Conservation (phyloP, 2,888 invertebrate species). For the Agriopis marginaria region DNA sequence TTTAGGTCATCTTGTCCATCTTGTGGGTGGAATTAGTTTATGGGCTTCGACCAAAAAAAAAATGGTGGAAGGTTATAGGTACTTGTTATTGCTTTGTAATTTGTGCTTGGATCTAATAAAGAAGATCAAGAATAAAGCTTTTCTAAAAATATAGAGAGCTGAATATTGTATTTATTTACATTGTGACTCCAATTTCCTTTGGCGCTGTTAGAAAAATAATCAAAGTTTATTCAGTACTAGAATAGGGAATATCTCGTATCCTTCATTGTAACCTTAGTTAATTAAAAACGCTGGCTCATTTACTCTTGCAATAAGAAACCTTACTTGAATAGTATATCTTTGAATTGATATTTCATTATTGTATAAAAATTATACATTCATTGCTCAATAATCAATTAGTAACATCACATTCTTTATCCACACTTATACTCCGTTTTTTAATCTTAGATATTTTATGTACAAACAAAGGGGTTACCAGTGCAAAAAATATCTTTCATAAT, state of each 20-base stretch:
- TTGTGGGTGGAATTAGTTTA: too few species aligned
- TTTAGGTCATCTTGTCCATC: too few species aligned
- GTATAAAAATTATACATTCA: too few species aligned
- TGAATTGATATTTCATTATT: too few species aligned
- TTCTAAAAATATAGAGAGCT: neutral
- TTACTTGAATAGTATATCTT: neutral
- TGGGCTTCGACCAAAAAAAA: too few species aligned
- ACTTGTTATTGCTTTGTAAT: neutral
- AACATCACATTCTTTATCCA: too few species aligned
- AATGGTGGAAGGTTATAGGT: neutral
- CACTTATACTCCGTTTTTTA: too few species aligned
- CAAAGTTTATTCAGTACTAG: neutral
- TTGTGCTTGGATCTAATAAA: neutral
- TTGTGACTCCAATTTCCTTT: slow-evolving; percentile 21
- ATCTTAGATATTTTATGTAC: too few species aligned
- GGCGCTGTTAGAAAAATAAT: slow-evolving; percentile 12
- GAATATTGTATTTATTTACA: slow-evolving; percentile 8
- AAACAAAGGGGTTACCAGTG: too few species aligned
- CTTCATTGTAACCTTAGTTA: neutral
- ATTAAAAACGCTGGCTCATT: neutral
- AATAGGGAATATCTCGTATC: neutral
- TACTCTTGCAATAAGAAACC: neutral
- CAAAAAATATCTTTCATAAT: too few species aligned
- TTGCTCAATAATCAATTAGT: too few species aligned
- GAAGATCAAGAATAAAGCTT: neutral